Conservation (phyloP, 2,888 invertebrate species). For the Erynnis tages region DNA sequence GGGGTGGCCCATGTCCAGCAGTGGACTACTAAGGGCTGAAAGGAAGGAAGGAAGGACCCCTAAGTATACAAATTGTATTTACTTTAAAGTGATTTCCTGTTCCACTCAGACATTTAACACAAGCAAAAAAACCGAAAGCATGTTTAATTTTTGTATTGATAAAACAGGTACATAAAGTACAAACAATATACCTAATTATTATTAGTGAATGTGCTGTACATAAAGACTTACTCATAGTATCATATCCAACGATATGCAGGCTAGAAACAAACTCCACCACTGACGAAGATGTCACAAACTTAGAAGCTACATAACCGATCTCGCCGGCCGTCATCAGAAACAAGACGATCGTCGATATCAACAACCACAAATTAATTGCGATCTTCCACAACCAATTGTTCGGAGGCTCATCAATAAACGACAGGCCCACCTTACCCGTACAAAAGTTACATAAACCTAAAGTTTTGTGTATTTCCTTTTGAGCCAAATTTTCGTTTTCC, state of each 20-base stretch:
- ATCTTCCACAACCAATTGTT: constrained; percentile 38
- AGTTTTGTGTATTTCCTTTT: constrained; percentile 50
- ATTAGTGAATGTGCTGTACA: too few species aligned
- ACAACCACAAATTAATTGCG: constrained; percentile 36
- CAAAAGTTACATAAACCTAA: constrained; percentile 52
- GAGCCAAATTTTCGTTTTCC: constrained; percentile 31
- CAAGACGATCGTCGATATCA: constrained; percentile 43
- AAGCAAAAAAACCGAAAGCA: too few species aligned
- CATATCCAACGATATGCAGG: constrained; percentile 63
- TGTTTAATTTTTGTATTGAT: too few species aligned
- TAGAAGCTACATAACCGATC: constrained; percentile 46
- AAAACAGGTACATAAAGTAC: too few species aligned
- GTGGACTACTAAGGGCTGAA: too few species aligned
- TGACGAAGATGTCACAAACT: constrained; percentile 45
- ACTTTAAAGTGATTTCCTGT: too few species aligned
- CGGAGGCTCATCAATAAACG: constrained; percentile 49
- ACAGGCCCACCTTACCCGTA: constrained; percentile 50
- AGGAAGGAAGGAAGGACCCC: too few species aligned
- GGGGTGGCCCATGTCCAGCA: too few species aligned
- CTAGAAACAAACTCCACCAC: constrained; percentile 56
- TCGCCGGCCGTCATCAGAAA: constrained; percentile 50
- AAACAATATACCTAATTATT: too few species aligned
- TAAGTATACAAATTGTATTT: too few species aligned
- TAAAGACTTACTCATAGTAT: constrained; percentile 60
- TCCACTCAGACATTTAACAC: too few species aligned